Base-by-base conservation (phyloP, 2,888 invertebrate genomes). In the Mythimna lalbum region DNA sequence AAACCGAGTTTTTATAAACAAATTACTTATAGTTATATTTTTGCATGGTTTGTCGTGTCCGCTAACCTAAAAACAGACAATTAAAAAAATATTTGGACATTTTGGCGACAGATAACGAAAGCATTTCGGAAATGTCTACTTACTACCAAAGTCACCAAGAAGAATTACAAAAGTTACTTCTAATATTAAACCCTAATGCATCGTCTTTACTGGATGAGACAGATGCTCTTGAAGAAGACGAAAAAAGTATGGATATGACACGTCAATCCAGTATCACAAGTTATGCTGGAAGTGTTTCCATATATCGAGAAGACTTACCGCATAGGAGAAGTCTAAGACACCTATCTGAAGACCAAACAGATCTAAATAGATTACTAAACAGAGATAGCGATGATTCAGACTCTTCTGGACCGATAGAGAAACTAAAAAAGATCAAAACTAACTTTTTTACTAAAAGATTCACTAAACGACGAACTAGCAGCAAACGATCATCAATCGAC, bases 391-490 rank as follows among this genome's bases (percentile, higher is more conserved):
- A 82, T 89, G 92, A 92, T 66, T 91, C 92, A 0, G 96, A 86
- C 93, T 96, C 87, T 85, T 96, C 68, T 88, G 97, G 92, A 27
- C 97, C 95, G 0, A 82, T 95, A 7, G 91, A 92, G 69, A 93
- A 97, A 62, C 96, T 98, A 59, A 97, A 96, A 80, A 97, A 97
- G 75, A 93, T 98, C 0, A 97, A 97, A 86, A 96, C 90, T 89
- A 89, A 96, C 87, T 96, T 97, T 43, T 96, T 98, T 19, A 94
- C 96, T 0, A 97, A 96, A 86, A 97, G 96, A 86, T 97, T 97
- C 1, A 96, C 96, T n/a, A 43, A 43, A 43, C 79, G 50, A 7
- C 96, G 96, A 86, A 94, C 96, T 5, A 63, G 55, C 21, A 61
- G 33, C 3, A 96, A 96, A 83, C 93, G 96, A 66, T 90, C 94